A percentile compares a stretch with the other conserved stretches of the same genome.
Evolutionary conservation across 1,140 invertebrate genomes (phyloP).

Genomic region (Panagrolaimus sp.): DNA sequence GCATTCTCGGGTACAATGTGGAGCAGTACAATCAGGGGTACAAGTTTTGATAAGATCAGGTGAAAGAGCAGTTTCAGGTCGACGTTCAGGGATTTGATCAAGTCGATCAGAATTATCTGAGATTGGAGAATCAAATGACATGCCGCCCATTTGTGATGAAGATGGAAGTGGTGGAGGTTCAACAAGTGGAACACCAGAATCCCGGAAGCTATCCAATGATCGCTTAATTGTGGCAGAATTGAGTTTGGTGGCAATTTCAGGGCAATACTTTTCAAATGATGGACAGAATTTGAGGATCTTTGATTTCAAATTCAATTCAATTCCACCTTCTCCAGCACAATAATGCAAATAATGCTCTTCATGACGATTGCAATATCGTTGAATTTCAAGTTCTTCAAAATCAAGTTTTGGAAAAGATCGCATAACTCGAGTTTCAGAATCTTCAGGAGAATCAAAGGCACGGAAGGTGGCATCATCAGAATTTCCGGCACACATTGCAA

Average conservation of each 20-base stretch:
- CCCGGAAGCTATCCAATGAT: background rate
- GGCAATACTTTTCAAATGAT: constrained; percentile 40
- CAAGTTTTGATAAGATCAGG: constrained; percentile 13
- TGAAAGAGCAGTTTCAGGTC: constrained; percentile 8
- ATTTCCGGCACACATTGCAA: constrained; percentile 18
- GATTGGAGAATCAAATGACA: background rate
- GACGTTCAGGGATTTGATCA: background rate
- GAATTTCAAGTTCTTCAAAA: constrained; percentile 17
- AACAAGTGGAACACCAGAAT: constrained; percentile 5
- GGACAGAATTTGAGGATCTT: constrained; percentile 47
- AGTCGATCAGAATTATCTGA: background rate
- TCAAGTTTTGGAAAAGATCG: constrained; percentile 15
- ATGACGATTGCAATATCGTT: constrained; percentile 29
- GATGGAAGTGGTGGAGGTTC: constrained; percentile 1
- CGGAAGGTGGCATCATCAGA: constrained; percentile 10
- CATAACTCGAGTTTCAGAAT: constrained; percentile 10
- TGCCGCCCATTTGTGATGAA: background rate
- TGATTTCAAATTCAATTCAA: constrained; percentile 19
- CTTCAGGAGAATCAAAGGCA: constrained; percentile 10
- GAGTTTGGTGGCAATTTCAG: constrained; percentile 24
- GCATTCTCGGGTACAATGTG: constrained; percentile 22
- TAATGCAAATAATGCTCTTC: constrained; percentile 34
- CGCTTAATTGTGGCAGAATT: background rate
- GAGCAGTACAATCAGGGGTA: constrained; percentile 20
- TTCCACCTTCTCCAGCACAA: constrained; percentile 24